A percentile compares a stretch with the other conserved stretches of the same genome.
phyloP scores from a whole-genome alignment of 2,113 vertebrate species.

The Gnathonemus echidnorhynchus region DNA sequence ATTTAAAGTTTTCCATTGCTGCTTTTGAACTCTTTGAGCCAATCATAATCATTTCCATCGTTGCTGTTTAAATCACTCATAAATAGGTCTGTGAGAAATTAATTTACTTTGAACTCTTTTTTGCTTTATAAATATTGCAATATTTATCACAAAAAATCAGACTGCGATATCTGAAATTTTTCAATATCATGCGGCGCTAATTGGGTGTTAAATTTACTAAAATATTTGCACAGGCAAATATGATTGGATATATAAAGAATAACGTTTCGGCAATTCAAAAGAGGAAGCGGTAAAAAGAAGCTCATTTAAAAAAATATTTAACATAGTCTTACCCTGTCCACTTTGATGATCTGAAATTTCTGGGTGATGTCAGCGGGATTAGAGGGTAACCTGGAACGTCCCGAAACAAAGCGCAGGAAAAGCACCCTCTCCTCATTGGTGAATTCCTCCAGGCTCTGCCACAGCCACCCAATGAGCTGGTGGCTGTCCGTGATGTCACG shows the following conservation, averaged over 20 bases:
- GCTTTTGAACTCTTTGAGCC: not conserved
- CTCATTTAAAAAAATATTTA: not conserved
- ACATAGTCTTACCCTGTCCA: conserved; percentile 65
- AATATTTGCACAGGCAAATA: not conserved
- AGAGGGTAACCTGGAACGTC: conserved; percentile 65
- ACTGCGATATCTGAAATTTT: not conserved
- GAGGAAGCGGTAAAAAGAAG: not conserved
- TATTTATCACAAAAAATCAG: not conserved
- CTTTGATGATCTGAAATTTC: conserved; percentile 74
- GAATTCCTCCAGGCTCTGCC: conserved; percentile 72
- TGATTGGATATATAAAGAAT: not conserved
- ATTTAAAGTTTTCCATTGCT: not conserved
- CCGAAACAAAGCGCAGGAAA: conserved; percentile 70
- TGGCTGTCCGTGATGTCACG: conserved; percentile 67
- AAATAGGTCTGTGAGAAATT: not conserved
- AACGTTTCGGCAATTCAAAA: not conserved
- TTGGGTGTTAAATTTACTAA: not conserved
- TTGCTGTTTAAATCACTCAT: not conserved
- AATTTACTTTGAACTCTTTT: not conserved
- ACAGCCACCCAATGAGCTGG: conserved; percentile 68
- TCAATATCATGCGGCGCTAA: not conserved
- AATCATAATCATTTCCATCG: not conserved
- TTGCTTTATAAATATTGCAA: not conserved
- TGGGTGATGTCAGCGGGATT: conserved; percentile 68
- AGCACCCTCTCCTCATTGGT: conserved; percentile 73